Base-by-base conservation (phyloP, 2,888 invertebrate species). In the Hydrotaea cyrtoneurina region DNA sequence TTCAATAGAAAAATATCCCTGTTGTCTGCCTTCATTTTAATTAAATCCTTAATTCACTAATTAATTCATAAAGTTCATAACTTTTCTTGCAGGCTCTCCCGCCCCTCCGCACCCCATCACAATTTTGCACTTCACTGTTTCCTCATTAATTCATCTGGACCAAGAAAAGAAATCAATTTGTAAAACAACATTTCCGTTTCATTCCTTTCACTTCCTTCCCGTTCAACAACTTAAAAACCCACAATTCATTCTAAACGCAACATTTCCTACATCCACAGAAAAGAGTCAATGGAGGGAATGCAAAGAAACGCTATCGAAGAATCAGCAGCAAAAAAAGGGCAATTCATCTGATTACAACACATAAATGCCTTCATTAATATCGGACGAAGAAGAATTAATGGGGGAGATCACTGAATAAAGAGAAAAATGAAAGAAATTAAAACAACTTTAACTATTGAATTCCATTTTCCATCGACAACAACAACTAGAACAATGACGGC, bases 321-420 rank as follows among this genome's bases (percentile, higher is more conserved):
- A 43, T 69, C 43, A 46, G 13, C 23, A 13, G 46, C n/a, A n/a
- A 69, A 69, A 69, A 43, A 46, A 43, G 69, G 46, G 13, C 69
- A 46, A 46, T 69, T 69, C 69, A 69, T 46, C 43, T 43, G 69
- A 69, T 69, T 69, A 69, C 69, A 69, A 69, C 43, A 69, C 69
- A 69, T 69, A 69, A 69, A 69, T 69, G 69, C 69, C 69, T 69
- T 69, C 69, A 69, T 69, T 69, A 69, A 69, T 46, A 43, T 43
- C 43, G 21, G 62, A n/a, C 36, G 13, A 62, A 31, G 43, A 69
- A n/a, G 39, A 46, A 69, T 46, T 15, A 43, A 46, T 43, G 69
- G 69, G 5, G 21, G 43, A 43, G 43, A 66, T 66, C 39, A 66
- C 21, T 19, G 66, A 66, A 39, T 11, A 19, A 23, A 23, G 21